Conservation (phyloP, 2,113 vertebrate genomes). For the Lutjanus erythropterus region DNA sequence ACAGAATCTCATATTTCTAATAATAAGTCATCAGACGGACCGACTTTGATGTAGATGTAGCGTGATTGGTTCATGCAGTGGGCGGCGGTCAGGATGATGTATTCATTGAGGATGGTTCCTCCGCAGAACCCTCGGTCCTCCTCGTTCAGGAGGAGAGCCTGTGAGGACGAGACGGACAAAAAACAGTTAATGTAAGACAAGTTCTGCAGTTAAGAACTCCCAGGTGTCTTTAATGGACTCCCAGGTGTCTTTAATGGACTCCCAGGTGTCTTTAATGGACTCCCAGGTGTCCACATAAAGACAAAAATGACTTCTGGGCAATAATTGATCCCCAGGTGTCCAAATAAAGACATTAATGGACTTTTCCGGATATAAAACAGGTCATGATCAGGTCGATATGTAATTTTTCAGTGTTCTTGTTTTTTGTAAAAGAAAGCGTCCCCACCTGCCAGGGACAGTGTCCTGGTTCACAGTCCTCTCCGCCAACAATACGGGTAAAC, state of each 20-base stretch:
- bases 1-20: too few species aligned
- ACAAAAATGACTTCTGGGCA: too few species aligned
- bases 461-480: conserved; percentile 86
- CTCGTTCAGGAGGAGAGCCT: conserved; percentile 92
- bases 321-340: background rate
- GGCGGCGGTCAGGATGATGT: conserved; percentile 90
- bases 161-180: background rate
- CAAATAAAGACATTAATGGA: background rate
- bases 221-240: too few species aligned
- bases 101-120: conserved; percentile 90
- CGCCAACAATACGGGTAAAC: conserved; percentile 84
- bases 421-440: background rate
- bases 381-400: background rate
- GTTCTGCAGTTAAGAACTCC: too few species aligned
- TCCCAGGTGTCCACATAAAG: too few species aligned
- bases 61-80: conserved; percentile 91
- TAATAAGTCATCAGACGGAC: conserved; percentile 82
- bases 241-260: too few species aligned
- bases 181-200: too few species aligned
- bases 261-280: too few species aligned
- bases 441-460: conserved; percentile 97
- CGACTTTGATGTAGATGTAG: conserved; percentile 87
- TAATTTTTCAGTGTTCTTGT: background rate
- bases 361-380: too few species aligned
- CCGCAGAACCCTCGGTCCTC: conserved; percentile 89